Evolutionary conservation across 2,888 invertebrate genomes (phyloP).

Genomic region (Luperina testacea): DNA sequence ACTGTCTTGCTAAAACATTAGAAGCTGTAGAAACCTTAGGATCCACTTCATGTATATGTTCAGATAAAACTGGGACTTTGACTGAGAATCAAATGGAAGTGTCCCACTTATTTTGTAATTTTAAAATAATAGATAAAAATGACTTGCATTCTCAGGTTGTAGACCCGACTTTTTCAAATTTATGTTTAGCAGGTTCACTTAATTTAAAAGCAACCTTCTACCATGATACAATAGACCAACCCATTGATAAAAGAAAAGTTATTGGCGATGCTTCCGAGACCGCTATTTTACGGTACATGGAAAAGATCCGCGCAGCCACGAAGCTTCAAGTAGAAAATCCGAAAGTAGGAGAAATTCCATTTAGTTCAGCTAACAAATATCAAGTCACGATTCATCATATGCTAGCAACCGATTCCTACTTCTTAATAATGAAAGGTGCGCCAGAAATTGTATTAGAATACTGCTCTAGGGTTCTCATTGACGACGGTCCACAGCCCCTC

Average conservation of each 20-base stretch:
- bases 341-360: constrained; percentile 92
- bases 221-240: constrained; percentile 84
- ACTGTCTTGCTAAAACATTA: constrained; percentile 94
- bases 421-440: constrained; percentile 94
- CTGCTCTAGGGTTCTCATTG: constrained; percentile 89
- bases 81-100: constrained; percentile 93
- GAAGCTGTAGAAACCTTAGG: constrained; percentile 95
- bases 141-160: constrained; percentile 88
- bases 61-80: constrained; percentile 94
- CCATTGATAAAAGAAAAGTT: constrained; percentile 88
- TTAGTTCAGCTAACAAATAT: constrained; percentile 93
- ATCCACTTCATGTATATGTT: constrained; percentile 94
- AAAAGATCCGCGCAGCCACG: constrained; percentile 90
- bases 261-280: constrained; percentile 93
- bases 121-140: constrained; percentile 90
- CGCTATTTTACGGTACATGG: constrained; percentile 92
- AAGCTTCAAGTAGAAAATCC: constrained; percentile 87
- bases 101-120: constrained; percentile 92
- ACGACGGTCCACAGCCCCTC: constrained; percentile 88
- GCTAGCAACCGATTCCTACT: constrained; percentile 86
- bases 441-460: constrained; percentile 93
- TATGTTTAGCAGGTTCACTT: constrained; percentile 90
- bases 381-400: constrained; percentile 93
- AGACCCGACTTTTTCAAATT: constrained; percentile 73
- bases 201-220: constrained; percentile 94